Evolutionary conservation across 2,888 invertebrate species (phyloP).

Genomic region (Aphodius sticticus): DNA sequence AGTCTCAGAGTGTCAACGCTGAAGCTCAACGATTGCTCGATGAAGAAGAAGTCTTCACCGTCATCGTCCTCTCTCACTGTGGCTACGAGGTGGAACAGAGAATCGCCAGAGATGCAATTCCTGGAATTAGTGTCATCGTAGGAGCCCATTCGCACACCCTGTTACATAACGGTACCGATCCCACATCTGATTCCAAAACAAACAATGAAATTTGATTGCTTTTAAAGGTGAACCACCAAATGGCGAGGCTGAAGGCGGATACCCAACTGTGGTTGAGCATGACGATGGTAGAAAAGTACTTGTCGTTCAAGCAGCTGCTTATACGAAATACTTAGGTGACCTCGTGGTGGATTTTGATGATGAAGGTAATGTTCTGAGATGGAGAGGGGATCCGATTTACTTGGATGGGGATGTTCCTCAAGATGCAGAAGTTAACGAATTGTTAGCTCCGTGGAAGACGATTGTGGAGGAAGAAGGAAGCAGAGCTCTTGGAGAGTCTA

Average conservation of each 20-base stretch:
- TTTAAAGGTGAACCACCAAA: constrained; percentile 27
- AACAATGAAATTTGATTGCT: no score
- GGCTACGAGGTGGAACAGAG: constrained; percentile 74
- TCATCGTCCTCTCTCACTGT: constrained; percentile 85
- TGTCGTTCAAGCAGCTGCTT: constrained; percentile 77
- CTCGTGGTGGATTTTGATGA: constrained; percentile 76
- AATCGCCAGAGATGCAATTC: constrained; percentile 71
- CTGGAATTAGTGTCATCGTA: constrained; percentile 80
- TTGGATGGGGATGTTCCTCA: constrained; percentile 66
- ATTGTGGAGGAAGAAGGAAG: constrained; percentile 66
- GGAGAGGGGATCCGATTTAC: constrained; percentile 79
- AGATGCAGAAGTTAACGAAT: constrained; percentile 69
- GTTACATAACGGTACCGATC: constrained; percentile 69
- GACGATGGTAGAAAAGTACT: constrained; percentile 65
- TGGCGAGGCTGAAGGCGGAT: constrained; percentile 65
- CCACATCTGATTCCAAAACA: not conserved
- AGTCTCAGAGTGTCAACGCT: constrained; percentile 69
- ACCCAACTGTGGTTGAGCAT: constrained; percentile 73
- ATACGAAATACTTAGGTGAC: constrained; percentile 80
- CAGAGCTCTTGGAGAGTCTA: constrained; percentile 65
- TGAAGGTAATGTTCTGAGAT: constrained; percentile 69
- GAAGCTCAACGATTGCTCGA: constrained; percentile 71
- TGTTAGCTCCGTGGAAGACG: constrained; percentile 68
- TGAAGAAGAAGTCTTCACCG: constrained; percentile 74
- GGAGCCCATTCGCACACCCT: constrained; percentile 87